A percentile compares a stretch with the other conserved stretches of the same genome.
phyloP scores from a whole-genome alignment of 2,113 vertebrate genomes.

The Lasiurus borealis region DNA sequence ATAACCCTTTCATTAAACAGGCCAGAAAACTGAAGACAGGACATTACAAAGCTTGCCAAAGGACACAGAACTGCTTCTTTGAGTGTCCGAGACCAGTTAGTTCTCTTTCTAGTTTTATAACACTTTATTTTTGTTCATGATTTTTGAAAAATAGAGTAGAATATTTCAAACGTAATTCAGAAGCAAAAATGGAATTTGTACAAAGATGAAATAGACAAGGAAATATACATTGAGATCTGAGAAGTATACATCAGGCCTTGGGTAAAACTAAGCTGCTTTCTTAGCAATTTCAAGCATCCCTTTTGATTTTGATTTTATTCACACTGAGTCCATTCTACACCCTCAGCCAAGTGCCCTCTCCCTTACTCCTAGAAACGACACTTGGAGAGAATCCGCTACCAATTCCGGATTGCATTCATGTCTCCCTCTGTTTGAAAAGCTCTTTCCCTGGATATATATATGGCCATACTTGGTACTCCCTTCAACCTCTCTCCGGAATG shows the following conservation, averaged over 20 bases:
- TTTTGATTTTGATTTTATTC: background rate
- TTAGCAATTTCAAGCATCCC: background rate
- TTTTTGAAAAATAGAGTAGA: background rate
- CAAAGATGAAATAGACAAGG: background rate
- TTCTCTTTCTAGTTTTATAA: background rate
- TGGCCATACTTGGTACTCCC: too few relatives aligned
- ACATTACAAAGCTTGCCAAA: background rate
- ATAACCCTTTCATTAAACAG: background rate
- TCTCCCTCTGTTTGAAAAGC: background rate
- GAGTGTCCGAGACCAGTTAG: background rate
- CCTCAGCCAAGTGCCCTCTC: background rate
- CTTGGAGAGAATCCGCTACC: background rate
- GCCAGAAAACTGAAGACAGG: background rate
- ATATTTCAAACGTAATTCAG: background rate
- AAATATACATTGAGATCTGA: background rate
- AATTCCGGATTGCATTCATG: background rate
- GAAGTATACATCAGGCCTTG: background rate
- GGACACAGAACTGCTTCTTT: background rate
- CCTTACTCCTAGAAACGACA: background rate
- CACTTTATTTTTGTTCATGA: background rate
- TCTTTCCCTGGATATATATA: background rate
- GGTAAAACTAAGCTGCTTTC: background rate
- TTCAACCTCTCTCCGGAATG: background rate
- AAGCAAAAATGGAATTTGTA: background rate
- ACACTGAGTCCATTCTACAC: too few relatives aligned